Percentiles rank a stretch among this genome's conserved stretches.
Evolutionary conservation across 2,797 vertebrate species (phyloP).

Genomic region (Anas bahamensis): DNA sequence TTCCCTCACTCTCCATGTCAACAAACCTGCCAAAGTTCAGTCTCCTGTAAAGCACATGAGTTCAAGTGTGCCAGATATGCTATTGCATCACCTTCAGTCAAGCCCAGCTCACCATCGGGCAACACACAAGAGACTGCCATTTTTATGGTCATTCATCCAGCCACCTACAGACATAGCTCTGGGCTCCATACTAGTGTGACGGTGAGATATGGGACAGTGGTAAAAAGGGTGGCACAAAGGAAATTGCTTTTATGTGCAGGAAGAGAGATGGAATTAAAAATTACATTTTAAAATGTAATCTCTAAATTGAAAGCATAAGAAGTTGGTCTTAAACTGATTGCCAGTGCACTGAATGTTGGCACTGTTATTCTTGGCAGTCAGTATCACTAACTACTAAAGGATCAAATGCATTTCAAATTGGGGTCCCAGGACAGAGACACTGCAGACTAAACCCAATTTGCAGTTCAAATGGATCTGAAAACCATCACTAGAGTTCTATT

Average conservation of each 20-base stretch:
- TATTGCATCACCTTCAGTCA: not conserved
- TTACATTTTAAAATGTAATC: not conserved
- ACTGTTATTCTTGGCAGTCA: not conserved
- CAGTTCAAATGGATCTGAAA: not conserved
- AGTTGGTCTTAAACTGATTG: not conserved
- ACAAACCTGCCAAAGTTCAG: not conserved
- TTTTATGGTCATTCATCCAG: not conserved
- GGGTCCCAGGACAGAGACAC: not conserved
- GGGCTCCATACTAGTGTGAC: not conserved
- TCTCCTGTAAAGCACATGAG: not conserved
- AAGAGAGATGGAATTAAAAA: not conserved
- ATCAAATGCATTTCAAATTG: not conserved
- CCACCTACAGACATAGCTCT: not conserved
- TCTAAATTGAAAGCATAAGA: not conserved
- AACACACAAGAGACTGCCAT: not conserved
- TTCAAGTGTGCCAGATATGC: not conserved
- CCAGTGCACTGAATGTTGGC: not conserved
- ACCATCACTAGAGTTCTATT: not conserved
- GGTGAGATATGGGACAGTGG: not conserved
- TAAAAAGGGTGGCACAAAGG: conserved; percentile 15
- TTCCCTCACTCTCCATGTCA: not conserved
- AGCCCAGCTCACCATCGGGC: not conserved
- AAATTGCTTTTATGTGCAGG: not conserved
- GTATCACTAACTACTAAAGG: not conserved
- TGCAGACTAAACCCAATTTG: not conserved